Evolutionary conservation across 2,797 vertebrate species (phyloP), one percentile per base, ranked within the genome.

Genomic region (Esox masquinongy): DNA sequence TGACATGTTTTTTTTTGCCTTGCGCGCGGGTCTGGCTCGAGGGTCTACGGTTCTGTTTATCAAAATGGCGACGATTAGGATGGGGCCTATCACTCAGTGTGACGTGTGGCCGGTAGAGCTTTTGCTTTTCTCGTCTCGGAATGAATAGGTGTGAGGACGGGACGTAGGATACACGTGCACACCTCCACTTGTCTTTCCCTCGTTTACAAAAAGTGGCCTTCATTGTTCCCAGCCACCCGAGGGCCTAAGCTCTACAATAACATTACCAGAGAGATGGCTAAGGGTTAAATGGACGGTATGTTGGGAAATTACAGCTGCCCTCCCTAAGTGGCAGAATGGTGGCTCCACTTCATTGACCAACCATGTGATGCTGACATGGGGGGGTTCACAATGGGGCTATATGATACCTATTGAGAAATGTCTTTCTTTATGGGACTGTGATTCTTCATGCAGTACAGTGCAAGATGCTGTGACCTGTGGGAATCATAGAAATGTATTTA

Each of bases 51-150:
- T 59, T 70, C 67, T 81, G 76, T 64, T 71, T 73, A 77, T 70
- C 88, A 91, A 88, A 86, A 83, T 88, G 91, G 85, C 80, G 70
- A 83, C 88, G 26, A 90, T 91, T 90, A 91, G 77, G 53, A 80
- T 51, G 0, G 78, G 82, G 81, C 83, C 81, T 88, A 76, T 84
- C 73, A 43, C 78, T 85, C 83, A 39, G 49, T 15, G 68, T 22
- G 53, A 59, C 53, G 53, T 2, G 22, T 43, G 19, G 50, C 82
- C 85, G 74, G 80, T 86, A 84, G 77, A 72, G 59, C 61, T 61
- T 43, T 59, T 16, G 50, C 68, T 24, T 49, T 69, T 56, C 22
- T 76, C 56, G 51, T 73, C 66, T 39, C 69, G 53, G 64, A 68
- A 59, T 11, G n/a, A 56, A 14, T 47, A 4, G 12, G 9, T 14